Base-by-base conservation (phyloP, 2,113 vertebrate genomes). In the Upupa epops region DNA sequence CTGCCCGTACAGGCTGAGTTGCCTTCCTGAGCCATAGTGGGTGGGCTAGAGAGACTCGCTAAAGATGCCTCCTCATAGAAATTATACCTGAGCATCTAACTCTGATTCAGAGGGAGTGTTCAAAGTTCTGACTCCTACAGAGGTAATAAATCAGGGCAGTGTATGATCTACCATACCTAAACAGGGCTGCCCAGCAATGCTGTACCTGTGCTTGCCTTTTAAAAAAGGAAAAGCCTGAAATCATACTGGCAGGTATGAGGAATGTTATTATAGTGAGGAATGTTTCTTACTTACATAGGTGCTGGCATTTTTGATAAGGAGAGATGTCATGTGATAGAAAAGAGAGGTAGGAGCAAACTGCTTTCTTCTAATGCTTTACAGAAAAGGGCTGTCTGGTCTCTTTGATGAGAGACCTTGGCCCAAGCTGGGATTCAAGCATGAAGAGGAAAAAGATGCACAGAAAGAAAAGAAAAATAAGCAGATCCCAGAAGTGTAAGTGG, bases 371-470 rank as follows among this genome's bases (percentile, higher is more conserved):
- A n/a, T n/a, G n/a, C n/a, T 21, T 72, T 75, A 49, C 64, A 89
- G 94, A 58, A 95, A 79, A 84, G 86, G 79, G 63, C 90, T 91
- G 42, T 78, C 77, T 32, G 85, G 60, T 78, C 76, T 96, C 63
- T 96, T 96, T 88, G 90, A 88, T 59, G 74, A 86, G 17, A 95
- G 36, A 64, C 55, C 49, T 79, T 63, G 48, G 5, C 64, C 77
- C 26, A 28, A 54, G 13, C 52, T 89, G 32, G n/a, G 26, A 36
- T 61, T 75, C 64, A 78, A 94, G 46, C 17, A 37, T 51, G 9
- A 81, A 56, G 46, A 90, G 36, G 46, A 76, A 36, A 54, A 80
- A n/a, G 69, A 54, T 34, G 63, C 31, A 24, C 42, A 54, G 55
- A 59, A 80, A 42, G 20, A 55, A 54, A 52, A 88, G 52, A 32